Evolutionary conservation across 92 coral and sea anemone genomes (phyloP).

Genomic region (Parazoanthus swiftii): DNA sequence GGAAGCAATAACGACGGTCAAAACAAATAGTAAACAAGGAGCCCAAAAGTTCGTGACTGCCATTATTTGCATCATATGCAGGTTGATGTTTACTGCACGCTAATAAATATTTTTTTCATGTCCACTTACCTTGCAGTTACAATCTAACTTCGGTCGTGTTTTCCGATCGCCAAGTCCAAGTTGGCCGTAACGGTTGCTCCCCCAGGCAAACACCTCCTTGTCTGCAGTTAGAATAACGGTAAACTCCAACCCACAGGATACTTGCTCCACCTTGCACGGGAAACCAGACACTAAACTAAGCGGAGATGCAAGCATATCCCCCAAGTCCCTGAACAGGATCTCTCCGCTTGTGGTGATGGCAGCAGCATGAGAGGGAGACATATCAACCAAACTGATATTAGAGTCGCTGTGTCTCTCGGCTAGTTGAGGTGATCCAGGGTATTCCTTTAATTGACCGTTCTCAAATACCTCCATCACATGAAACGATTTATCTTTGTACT

Average conservation of each 20-base stretch:
- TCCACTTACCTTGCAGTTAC: slow-evolving; percentile 6
- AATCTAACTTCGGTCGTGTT: background rate
- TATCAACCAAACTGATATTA: background rate
- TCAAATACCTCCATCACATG: background rate
- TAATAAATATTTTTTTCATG: background rate
- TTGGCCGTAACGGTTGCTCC: slow-evolving; percentile 19
- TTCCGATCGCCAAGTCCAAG: slow-evolving; percentile 9
- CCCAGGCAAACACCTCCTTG: slow-evolving; percentile 28
- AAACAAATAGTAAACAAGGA: no score
- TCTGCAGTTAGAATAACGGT: slow-evolving; percentile 1
- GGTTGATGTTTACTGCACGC: background rate
- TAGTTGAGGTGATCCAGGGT: background rate
- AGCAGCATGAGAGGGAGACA: slow-evolving; percentile 15
- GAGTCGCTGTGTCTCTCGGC: background rate
- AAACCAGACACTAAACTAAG: background rate
- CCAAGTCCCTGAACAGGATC: background rate
- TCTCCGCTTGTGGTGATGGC: background rate
- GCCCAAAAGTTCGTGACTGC: no score
- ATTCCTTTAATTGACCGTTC: background rate
- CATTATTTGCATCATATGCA: no score
- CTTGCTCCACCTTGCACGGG: slow-evolving; percentile 9
- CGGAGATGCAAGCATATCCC: background rate
- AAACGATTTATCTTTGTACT: background rate
- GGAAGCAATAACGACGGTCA: no score
- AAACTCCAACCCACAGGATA: slow-evolving; percentile 30